Conservation (phyloP, 2,113 vertebrate species). For the Mastomys natalensis region DNA sequence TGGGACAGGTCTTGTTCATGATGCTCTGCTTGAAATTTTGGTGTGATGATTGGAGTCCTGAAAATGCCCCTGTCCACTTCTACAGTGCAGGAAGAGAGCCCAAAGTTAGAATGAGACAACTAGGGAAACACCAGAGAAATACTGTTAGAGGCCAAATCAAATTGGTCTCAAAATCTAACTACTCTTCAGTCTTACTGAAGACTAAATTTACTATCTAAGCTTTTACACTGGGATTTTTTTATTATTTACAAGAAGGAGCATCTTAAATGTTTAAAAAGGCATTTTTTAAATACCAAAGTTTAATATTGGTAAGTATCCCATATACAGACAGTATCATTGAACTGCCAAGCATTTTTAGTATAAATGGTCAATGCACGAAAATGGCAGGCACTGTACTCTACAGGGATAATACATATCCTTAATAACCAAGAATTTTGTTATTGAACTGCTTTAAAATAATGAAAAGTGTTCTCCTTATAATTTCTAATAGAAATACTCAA, state of each 20-base stretch:
- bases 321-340: neutral
- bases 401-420: neutral
- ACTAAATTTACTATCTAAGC: neutral
- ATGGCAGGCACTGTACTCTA: neutral
- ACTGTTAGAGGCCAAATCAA: neutral
- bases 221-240: neutral
- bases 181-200: neutral
- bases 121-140: neutral
- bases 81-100: neutral
- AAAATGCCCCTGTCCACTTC: neutral
- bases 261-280: neutral
- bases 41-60: neutral
- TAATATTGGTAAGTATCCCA: neutral
- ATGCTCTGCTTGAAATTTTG: neutral
- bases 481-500: neutral
- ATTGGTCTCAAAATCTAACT: neutral
- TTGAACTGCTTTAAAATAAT: conserved; percentile 9
- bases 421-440: neutral
- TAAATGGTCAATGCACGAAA: neutral
- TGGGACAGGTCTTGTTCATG: neutral
- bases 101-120: neutral
- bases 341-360: neutral
- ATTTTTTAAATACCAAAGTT: neutral
- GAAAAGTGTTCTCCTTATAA: neutral
- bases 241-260: neutral